Evolutionary conservation across 2,888 invertebrate genomes (phyloP).

Genomic region (Caenorhabditis sp.): DNA sequence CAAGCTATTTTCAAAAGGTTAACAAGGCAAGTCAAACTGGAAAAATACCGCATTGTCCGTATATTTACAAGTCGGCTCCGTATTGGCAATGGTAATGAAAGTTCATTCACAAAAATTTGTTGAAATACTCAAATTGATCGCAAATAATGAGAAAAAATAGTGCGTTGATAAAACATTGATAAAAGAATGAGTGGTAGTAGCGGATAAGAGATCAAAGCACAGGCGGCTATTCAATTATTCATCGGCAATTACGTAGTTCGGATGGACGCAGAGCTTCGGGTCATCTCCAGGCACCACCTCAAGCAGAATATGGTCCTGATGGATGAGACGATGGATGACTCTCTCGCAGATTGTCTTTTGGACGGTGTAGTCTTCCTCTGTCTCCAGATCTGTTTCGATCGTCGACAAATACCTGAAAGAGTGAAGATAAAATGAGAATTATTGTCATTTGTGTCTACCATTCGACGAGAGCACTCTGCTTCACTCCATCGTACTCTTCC

Average conservation of each 20-base stretch:
- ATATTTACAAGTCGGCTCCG: too few species aligned
- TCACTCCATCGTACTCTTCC: conserved; percentile 74
- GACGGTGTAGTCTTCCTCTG: conserved; percentile 85
- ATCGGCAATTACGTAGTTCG: conserved; percentile 88
- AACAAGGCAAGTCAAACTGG: too few species aligned
- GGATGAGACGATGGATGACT: conserved; percentile 91
- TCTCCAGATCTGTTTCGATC: conserved; percentile 88
- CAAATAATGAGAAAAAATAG: conserved; percentile 6
- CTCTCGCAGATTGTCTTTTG: conserved; percentile 92
- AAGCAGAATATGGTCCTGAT: conserved; percentile 57
- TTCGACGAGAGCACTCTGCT: conserved; percentile 85
- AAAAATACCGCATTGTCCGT: too few species aligned
- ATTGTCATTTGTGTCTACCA: conserved; percentile 84
- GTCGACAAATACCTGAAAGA: conserved; percentile 83
- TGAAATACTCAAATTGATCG: conserved; percentile 22
- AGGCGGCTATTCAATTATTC: conserved; percentile 25
- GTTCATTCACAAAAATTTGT: conserved; percentile 46
- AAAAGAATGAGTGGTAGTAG: conserved; percentile 1
- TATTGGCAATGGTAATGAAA: conserved; percentile 1
- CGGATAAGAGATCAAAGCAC: conserved; percentile 23
- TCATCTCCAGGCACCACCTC: conserved; percentile 84
- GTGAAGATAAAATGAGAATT: background rate
- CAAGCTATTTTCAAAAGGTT: too few species aligned
- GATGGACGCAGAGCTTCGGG: conserved; percentile 93
- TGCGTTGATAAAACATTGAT: conserved; percentile 29